Evolutionary conservation across 1,140 invertebrate species (phyloP).

Genomic region (Tetramorium simillimum): DNA sequence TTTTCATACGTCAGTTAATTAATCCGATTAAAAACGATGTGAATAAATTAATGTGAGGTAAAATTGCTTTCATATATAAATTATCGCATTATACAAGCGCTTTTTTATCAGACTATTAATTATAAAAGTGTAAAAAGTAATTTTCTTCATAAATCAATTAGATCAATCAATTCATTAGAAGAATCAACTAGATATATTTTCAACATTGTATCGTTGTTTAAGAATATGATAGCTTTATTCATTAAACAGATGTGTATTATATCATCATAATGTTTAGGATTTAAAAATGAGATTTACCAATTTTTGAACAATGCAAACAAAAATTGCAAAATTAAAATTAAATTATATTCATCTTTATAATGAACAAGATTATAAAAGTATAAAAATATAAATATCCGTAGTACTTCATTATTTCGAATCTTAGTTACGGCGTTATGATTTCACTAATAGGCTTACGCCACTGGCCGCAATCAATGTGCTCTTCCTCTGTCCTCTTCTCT

Average conservation of each 20-base stretch:
- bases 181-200: neutral
- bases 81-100: neutral
- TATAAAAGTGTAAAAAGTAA: neutral
- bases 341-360: neutral
- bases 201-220: neutral
- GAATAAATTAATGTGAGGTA: neutral
- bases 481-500: constrained; percentile 25
- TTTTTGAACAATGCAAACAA: neutral
- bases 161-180: too few relatives aligned
- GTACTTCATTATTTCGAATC: neutral
- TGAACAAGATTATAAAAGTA: neutral
- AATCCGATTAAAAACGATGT: neutral
- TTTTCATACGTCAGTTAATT: neutral
- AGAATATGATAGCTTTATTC: neutral
- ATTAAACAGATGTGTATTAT: neutral
- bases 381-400: neutral
- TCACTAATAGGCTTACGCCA: constrained; percentile 11
- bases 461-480: constrained; percentile 38
- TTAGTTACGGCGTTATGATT: neutral
- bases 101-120: neutral
- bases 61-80: neutral
- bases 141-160: neutral
- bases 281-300: neutral
- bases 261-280: neutral
- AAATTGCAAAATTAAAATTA: neutral